Conservation (phyloP, 1,140 invertebrate species). For the Lerema accius region DNA sequence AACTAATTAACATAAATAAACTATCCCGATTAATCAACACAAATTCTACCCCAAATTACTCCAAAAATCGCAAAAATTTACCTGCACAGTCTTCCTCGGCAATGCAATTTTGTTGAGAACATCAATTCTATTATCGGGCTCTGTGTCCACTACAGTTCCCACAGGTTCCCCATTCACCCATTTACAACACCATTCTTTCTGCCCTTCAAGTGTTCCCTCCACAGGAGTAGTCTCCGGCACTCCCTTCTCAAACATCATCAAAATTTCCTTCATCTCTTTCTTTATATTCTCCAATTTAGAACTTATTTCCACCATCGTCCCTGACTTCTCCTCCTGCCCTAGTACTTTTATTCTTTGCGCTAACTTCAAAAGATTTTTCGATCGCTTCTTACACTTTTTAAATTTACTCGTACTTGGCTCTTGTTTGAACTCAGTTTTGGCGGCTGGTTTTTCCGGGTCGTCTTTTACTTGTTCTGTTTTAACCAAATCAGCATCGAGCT, state of each 20-base stretch:
- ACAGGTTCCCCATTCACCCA: constrained; percentile 86
- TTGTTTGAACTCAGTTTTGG: background rate
- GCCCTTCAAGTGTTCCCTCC: constrained; percentile 77
- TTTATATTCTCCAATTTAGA: constrained; percentile 66
- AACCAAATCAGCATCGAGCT: background rate
- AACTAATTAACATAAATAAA: no score
- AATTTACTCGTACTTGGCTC: constrained; percentile 13
- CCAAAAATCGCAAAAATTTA: no score
- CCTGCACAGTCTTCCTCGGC: constrained; percentile 64
- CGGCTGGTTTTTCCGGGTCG: background rate
- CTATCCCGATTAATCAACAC: no score
- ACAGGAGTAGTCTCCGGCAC: constrained; percentile 60
- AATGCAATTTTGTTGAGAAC: constrained; percentile 43
- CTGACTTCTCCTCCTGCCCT: constrained; percentile 63
- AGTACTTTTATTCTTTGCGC: constrained; percentile 63
- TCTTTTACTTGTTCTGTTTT: constrained; percentile 3
- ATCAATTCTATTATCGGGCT: constrained; percentile 71
- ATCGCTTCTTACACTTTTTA: constrained; percentile 46
- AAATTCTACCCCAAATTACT: no score
- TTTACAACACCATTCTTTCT: constrained; percentile 83
- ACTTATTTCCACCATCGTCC: constrained; percentile 66
- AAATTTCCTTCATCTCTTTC: constrained; percentile 61
- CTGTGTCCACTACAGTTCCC: constrained; percentile 76
- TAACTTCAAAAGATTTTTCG: constrained; percentile 55
- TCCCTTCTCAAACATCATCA: constrained; percentile 35